phyloP scores from a whole-genome alignment of 2,888 invertebrate species.

The Oegoconia quadripuncta region DNA sequence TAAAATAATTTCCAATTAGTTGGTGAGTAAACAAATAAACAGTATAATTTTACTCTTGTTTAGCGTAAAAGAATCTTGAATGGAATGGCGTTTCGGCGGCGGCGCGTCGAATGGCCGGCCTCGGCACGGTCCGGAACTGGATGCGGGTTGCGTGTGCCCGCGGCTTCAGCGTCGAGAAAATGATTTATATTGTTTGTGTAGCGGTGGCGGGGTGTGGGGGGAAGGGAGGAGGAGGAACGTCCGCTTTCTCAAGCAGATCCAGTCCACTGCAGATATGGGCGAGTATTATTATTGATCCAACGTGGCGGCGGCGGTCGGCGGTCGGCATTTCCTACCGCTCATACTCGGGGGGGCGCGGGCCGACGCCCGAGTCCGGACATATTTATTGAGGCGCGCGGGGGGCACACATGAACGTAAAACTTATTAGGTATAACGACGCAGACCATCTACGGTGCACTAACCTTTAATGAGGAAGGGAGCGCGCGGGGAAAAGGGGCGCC shows the following conservation, averaged over 20 bases:
- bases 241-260: conserved; percentile 73
- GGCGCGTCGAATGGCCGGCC: not conserved
- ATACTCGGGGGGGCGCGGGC: conserved; percentile 57
- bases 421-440: conserved; percentile 56
- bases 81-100: not conserved
- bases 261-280: conserved; percentile 78
- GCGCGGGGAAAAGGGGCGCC: conserved; percentile 51
- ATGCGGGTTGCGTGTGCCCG: conserved; percentile 52
- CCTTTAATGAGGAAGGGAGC: conserved; percentile 59
- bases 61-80: no score
- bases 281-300: conserved; percentile 79
- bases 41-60: no score
- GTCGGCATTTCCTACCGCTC: conserved; percentile 73
- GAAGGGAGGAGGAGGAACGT: conserved; percentile 36
- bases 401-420: conserved; percentile 59
- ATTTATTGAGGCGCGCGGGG: conserved; percentile 66
- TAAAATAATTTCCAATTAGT: no score
- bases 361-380: conserved; percentile 50
- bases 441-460: conserved; percentile 60
- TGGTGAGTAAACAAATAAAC: no score
- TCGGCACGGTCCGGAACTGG: conserved; percentile 10
- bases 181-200: conserved; percentile 78
- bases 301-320: conserved; percentile 46
- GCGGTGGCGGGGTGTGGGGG: conserved; percentile 36
- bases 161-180: conserved; percentile 63